phyloP scores from a whole-genome alignment of 2,888 invertebrate species.

The Odontomyia ornata region DNA sequence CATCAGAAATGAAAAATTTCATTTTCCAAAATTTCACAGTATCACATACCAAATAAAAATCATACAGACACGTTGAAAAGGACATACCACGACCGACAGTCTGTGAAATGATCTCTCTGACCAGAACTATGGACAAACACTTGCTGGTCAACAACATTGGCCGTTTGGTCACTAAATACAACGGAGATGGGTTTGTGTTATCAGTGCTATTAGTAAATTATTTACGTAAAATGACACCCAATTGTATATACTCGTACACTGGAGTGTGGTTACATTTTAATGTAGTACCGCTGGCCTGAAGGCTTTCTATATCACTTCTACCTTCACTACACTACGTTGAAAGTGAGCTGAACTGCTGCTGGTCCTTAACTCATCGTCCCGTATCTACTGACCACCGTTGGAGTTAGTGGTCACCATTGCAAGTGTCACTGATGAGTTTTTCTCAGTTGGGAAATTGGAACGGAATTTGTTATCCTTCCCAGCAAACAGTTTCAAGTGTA shows the following conservation, averaged over 20 bases:
- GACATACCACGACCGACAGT: no score
- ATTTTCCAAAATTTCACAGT: no score
- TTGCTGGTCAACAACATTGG: no score
- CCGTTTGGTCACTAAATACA: not conserved
- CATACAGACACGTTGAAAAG: no score
- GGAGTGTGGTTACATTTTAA: constrained; percentile 15
- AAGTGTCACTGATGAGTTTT: not conserved
- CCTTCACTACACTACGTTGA: not conserved
- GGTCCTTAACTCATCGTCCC: no score
- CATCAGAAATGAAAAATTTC: no score
- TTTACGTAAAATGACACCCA: constrained; percentile 47
- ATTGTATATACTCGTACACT: constrained; percentile 12
- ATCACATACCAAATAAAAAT: no score
- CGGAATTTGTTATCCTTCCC: not conserved
- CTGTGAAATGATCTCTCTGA: no score
- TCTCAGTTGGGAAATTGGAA: not conserved
- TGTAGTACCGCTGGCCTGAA: not conserved
- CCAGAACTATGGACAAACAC: no score
- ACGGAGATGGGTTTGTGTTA: constrained; percentile 39
- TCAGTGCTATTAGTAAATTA: constrained; percentile 49
- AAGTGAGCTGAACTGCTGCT: no score
- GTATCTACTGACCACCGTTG: no score
- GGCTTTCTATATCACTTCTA: not conserved
- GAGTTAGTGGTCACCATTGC: not conserved
- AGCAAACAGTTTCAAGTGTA: no score